A percentile compares a stretch with the other conserved stretches of the same genome.
phyloP scores from a whole-genome alignment of 1,140 invertebrate genomes.

The Orius insidiosus region DNA sequence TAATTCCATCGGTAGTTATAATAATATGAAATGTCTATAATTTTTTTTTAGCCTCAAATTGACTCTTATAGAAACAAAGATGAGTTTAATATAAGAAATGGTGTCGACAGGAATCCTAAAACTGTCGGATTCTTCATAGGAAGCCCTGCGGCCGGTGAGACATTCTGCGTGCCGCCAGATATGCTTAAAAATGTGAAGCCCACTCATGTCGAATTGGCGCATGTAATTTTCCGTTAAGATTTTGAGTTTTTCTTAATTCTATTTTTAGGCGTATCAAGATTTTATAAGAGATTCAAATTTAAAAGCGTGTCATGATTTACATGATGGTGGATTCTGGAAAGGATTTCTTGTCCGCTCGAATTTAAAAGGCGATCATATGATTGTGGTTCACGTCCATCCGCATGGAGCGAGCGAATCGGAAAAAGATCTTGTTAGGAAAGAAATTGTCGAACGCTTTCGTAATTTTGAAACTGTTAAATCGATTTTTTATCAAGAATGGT shows the following conservation, averaged over 20 bases:
- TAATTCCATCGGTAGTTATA: slow-evolving; percentile 18
- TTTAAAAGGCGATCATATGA: slow-evolving; percentile 27
- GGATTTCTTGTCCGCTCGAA: slow-evolving; percentile 30
- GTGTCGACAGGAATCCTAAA: slow-evolving; percentile 28
- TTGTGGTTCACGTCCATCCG: slow-evolving; percentile 30
- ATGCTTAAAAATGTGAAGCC: slow-evolving; percentile 25
- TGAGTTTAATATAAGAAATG: slow-evolving; percentile 28
- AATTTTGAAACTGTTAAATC: too few species aligned
- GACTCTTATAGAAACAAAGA: slow-evolving; percentile 30
- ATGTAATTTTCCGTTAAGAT: slow-evolving; percentile 19
- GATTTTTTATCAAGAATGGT: too few species aligned
- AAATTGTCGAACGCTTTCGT: background rate
- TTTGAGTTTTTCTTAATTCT: slow-evolving; percentile 6
- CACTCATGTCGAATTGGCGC: slow-evolving; percentile 24
- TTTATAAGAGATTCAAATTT: slow-evolving; percentile 27
- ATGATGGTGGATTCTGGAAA: slow-evolving; percentile 32
- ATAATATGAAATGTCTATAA: slow-evolving; percentile 2
- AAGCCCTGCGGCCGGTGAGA: slow-evolving; percentile 19
- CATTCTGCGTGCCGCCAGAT: slow-evolving; percentile 24
- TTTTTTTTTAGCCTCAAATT: slow-evolving; percentile 25
- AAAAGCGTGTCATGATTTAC: slow-evolving; percentile 27
- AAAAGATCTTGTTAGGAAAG: slow-evolving; percentile 21
- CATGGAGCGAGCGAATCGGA: slow-evolving; percentile 25
- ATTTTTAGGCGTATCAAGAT: slow-evolving; percentile 29
- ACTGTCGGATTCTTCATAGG: slow-evolving; percentile 30